These are phyloP conservation scores for Staurois parvus DNA, from an alignment of 2,797 vertebrate genomes.

Conservation along the genomic window DNA sequence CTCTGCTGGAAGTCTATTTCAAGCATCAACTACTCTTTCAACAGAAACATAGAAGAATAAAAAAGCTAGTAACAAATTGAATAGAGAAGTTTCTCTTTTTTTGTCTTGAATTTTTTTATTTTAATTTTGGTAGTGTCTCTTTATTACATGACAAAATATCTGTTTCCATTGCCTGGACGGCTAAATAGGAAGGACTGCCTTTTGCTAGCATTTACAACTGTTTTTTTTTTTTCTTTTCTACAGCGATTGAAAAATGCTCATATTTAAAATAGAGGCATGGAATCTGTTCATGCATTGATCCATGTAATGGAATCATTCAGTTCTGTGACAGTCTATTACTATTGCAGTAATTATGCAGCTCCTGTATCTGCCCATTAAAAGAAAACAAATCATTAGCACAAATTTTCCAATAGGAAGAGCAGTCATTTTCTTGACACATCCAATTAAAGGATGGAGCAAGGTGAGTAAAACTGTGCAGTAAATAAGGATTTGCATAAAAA, in stretches of 20 bases:
- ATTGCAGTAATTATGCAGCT: conserved; percentile 52
- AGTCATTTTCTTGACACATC: conserved; percentile 47
- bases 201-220: background rate
- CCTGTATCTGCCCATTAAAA: conserved; percentile 51
- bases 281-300: conserved; percentile 54
- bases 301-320: conserved; percentile 60
- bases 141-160: background rate
- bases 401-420: conserved; percentile 56
- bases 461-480: background rate
- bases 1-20: too few relatives aligned
- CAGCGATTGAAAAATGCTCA: conserved; percentile 52
- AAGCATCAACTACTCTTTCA: too few relatives aligned
- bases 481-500: background rate
- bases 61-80: too few relatives aligned
- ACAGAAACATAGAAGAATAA: too few relatives aligned
- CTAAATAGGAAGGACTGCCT: background rate
- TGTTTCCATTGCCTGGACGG: background rate
- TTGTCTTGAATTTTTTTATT: too few relatives aligned
- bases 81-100: too few relatives aligned
- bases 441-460: conserved; percentile 42
- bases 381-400: conserved; percentile 61
- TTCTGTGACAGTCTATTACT: conserved; percentile 61
- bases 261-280: conserved; percentile 49
- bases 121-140: background rate
- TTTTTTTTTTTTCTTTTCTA: background rate